phyloP scores from a whole-genome alignment of 2,888 invertebrate species.

The Tenthredo mesomela region DNA sequence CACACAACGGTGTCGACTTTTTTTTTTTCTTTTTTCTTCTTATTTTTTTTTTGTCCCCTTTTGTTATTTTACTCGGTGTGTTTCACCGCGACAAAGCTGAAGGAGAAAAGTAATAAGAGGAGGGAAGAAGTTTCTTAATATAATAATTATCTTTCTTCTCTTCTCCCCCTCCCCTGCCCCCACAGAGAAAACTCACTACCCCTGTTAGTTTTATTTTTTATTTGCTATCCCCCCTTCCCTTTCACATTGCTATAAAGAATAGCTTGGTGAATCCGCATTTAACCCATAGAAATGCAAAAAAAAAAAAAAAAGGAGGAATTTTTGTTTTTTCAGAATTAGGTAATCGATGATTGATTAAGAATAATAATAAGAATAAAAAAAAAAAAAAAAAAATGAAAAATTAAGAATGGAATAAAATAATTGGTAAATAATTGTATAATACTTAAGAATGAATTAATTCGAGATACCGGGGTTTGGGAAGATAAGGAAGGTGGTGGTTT shows the following conservation, averaged over 20 bases:
- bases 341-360: neutral
- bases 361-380: neutral
- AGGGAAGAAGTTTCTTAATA: neutral
- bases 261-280: no score
- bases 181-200: neutral
- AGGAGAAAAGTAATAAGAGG: neutral
- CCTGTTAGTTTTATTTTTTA: neutral
- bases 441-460: neutral
- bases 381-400: neutral
- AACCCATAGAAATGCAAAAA: no score
- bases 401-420: neutral
- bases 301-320: no score
- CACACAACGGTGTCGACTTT: neutral
- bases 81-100: neutral
- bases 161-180: no score
- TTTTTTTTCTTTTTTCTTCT: no score
- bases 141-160: neutral
- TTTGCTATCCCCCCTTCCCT: neutral
- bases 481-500: no score
- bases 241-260: neutral
- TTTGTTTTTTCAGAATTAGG: no score
- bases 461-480: neutral
- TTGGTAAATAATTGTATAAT: neutral
- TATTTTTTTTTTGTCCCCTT: neutral
- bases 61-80: neutral